These are phyloP conservation scores for Butorides virescens DNA, from an alignment of 2,113 vertebrate species.

Conservation along the genomic window DNA sequence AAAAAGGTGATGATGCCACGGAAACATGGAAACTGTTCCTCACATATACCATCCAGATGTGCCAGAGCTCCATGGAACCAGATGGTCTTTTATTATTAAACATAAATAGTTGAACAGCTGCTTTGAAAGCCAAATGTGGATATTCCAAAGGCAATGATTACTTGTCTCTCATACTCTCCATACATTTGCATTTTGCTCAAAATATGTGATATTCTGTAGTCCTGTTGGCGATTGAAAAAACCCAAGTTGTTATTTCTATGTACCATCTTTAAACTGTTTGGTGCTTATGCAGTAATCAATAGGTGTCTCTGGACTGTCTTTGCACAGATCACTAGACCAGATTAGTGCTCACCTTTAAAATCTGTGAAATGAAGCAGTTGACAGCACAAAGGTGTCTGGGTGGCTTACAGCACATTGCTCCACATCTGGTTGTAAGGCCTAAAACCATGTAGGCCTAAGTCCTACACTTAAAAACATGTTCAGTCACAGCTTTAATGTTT, in stretches of 20 bases:
- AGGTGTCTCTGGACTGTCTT: not conserved
- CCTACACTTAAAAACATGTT: not conserved
- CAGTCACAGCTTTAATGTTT: not conserved
- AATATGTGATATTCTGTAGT: not conserved
- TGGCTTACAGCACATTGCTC: not conserved
- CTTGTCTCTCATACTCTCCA: not conserved
- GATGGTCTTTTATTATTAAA: not conserved
- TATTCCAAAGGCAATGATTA: not conserved
- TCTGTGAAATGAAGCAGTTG: not conserved
- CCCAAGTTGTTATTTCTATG: not conserved
- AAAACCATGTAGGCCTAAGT: not conserved
- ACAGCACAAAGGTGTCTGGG: not conserved
- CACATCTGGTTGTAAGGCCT: not conserved
- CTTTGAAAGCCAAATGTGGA: not conserved
- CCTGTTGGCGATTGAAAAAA: not conserved
- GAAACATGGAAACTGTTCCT: not conserved
- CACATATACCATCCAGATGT: not conserved
- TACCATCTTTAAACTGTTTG: not conserved
- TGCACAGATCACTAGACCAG: not conserved
- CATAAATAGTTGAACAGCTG: not conserved
- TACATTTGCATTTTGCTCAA: not conserved
- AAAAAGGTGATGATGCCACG: not conserved
- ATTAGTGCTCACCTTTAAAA: not conserved
- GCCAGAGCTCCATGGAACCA: not conserved
- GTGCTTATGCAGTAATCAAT: rapidly evolving